Evolutionary conservation across 2,888 invertebrate genomes (phyloP).

Genomic region (Hymenopus coronatus): DNA sequence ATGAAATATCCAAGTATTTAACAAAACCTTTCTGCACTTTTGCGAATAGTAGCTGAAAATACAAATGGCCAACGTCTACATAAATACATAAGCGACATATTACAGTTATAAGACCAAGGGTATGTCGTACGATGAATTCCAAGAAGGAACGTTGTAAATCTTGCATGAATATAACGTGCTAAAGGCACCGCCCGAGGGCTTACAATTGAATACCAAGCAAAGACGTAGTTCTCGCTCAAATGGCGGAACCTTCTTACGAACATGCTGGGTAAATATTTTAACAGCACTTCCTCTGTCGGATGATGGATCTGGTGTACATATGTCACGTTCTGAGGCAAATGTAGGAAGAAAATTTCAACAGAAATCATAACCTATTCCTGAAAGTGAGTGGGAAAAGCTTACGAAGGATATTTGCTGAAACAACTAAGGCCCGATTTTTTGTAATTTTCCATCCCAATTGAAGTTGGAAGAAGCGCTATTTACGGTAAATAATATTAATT

Average conservation of each 20-base stretch:
- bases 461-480: too few species aligned
- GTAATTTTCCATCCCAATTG: too few species aligned
- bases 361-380: neutral
- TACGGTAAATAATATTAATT: too few species aligned
- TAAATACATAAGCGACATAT: neutral
- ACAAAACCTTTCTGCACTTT: too few species aligned
- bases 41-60: neutral
- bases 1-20: too few species aligned
- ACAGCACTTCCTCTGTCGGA: neutral
- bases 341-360: neutral
- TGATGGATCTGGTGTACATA: neutral
- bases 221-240: neutral
- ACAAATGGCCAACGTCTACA: neutral
- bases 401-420: too few species aligned
- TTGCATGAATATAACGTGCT: neutral
- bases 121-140: neutral
- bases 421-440: too few species aligned
- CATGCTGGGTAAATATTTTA: neutral
- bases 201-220: neutral
- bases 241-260: neutral
- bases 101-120: neutral
- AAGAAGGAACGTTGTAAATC: neutral
- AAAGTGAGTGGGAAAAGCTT: too few species aligned
- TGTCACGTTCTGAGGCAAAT: neutral
- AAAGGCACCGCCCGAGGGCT: neutral